Conservation (phyloP, 2,888 invertebrate species). For the Chorisops tibialis region DNA sequence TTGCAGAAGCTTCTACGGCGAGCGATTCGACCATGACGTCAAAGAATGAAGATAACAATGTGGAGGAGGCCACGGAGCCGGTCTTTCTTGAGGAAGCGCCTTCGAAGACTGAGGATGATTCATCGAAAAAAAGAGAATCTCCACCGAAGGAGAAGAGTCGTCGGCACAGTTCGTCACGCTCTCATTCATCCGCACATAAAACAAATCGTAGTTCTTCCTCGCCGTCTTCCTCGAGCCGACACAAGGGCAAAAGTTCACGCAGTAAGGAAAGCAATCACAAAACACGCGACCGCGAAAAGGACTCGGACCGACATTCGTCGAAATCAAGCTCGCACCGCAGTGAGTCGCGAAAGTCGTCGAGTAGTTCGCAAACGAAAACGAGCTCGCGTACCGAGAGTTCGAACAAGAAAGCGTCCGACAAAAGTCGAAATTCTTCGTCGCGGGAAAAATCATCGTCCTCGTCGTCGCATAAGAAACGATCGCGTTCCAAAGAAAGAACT, state of each 20-base stretch:
- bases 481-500: constrained; percentile 26
- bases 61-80: neutral
- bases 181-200: constrained; percentile 23
- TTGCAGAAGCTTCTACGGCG: constrained; percentile 37
- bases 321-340: constrained; percentile 16
- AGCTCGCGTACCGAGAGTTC: neutral
- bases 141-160: constrained; percentile 16
- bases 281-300: neutral
- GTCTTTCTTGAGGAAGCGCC: no score
- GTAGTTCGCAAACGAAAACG: neutral
- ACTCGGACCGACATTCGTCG: neutral
- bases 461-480: neutral
- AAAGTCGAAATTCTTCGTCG: neutral
- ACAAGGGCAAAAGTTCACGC: constrained; percentile 9
- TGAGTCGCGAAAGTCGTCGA: constrained; percentile 2
- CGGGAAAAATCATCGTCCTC: constrained; percentile 26
- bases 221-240: constrained; percentile 1
- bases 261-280: neutral
- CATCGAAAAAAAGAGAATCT: neutral
- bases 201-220: constrained; percentile 3
- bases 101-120: no score
- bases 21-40: constrained; percentile 3
- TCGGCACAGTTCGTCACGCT: constrained; percentile 10
- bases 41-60: neutral
- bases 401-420: neutral